Conservation (phyloP, 2,888 invertebrate species). For the Homarus gammarus region DNA sequence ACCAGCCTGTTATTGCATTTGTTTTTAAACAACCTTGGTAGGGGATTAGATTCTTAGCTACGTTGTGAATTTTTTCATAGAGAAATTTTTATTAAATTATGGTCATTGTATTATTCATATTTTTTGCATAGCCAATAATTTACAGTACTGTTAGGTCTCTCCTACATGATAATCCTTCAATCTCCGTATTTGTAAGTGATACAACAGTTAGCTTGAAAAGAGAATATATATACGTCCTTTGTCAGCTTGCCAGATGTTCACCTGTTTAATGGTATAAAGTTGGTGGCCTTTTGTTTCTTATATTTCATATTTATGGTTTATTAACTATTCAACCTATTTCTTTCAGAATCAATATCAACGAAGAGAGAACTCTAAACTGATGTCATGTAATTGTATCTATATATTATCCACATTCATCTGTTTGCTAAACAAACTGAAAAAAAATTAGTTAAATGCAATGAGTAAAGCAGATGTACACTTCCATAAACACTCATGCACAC, state of each 20-base stretch:
- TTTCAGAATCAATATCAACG: not conserved
- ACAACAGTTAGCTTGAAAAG: not conserved
- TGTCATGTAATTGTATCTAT: not conserved
- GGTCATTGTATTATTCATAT: too few relatives aligned
- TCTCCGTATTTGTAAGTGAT: not conserved
- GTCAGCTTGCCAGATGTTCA: not conserved
- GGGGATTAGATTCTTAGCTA: too few relatives aligned
- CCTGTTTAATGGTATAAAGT: not conserved
- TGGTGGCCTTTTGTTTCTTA: not conserved
- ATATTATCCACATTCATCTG: not conserved
- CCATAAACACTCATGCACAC: not conserved
- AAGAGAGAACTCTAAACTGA: not conserved
- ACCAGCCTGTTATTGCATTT: too few relatives aligned
- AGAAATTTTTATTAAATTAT: too few relatives aligned
- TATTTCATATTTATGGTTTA: not conserved
- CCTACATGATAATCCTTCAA: not conserved
- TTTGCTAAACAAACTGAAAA: not conserved
- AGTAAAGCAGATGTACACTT: constrained; percentile 1
- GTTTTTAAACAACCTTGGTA: too few relatives aligned
- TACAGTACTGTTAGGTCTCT: not conserved
- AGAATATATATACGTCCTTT: not conserved
- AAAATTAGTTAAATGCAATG: not conserved
- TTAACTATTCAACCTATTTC: not conserved
- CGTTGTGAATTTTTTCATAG: too few relatives aligned
- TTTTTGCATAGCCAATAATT: not conserved